Conservation (phyloP, 2,113 vertebrate genomes). For the Parotia lawesii region DNA sequence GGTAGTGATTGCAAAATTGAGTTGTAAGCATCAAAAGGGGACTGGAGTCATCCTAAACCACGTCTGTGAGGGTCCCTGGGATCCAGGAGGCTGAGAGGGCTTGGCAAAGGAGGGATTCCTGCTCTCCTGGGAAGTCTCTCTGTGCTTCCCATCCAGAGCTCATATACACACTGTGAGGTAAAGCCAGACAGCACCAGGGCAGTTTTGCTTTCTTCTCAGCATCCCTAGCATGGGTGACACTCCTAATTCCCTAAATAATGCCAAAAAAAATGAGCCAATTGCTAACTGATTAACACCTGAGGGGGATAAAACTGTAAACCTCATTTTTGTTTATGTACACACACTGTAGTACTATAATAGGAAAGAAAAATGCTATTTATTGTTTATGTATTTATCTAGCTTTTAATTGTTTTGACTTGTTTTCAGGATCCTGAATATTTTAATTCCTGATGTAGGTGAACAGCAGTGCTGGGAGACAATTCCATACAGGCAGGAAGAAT, state of each 20-base stretch:
- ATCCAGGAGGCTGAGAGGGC: background rate
- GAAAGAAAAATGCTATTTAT: background rate
- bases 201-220: background rate
- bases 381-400: background rate
- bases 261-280: background rate
- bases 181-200: background rate
- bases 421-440: background rate
- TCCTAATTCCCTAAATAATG: background rate
- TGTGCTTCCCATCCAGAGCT: background rate
- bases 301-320: background rate
- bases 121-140: background rate
- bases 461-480: background rate
- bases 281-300: background rate
- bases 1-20: background rate
- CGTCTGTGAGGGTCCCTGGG: background rate
- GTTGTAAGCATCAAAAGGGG: conserved; percentile 24
- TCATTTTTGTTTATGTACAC: background rate
- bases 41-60: background rate
- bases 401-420: background rate
- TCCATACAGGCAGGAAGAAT: background rate
- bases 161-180: accelerated
- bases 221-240: background rate
- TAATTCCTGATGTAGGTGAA: background rate
- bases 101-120: background rate
- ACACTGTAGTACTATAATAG: background rate